These are phyloP conservation scores for Nemoura dubitans DNA, from an alignment of 2,888 invertebrate genomes.

Conservation along the genomic window DNA sequence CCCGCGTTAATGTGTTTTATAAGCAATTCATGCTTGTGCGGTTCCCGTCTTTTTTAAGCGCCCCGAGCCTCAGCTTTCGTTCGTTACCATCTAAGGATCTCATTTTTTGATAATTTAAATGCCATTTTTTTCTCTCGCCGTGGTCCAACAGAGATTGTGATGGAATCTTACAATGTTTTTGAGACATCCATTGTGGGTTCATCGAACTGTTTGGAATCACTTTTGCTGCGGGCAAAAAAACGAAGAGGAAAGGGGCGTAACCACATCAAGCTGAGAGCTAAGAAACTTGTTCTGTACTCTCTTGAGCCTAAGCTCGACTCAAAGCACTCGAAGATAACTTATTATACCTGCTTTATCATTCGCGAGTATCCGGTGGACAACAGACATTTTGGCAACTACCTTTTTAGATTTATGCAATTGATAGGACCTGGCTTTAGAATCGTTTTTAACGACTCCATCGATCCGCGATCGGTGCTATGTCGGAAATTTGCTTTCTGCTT, in stretches of 20 bases:
- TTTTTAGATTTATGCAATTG: neutral
- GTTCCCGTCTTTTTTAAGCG: neutral
- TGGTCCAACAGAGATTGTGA: constrained; percentile 17
- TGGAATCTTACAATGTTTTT: constrained; percentile 41
- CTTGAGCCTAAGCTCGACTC: neutral
- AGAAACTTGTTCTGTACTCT: constrained; percentile 30
- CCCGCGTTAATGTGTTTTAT: neutral
- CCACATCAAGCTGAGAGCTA: constrained; percentile 7
- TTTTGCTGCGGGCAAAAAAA: constrained; percentile 34
- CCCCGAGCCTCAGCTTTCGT: neutral
- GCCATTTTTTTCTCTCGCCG: neutral
- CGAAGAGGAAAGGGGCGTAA: constrained; percentile 36
- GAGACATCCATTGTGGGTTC: constrained; percentile 15
- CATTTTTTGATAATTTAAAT: constrained; percentile 13
- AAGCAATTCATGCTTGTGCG: neutral
- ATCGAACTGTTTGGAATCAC: constrained; percentile 38
- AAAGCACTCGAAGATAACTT: neutral
- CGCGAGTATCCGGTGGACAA: neutral
- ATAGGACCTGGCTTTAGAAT: neutral
- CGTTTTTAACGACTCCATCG: neutral
- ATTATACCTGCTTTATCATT: neutral
- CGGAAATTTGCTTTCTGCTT: too few relatives aligned
- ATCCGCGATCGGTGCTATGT: neutral
- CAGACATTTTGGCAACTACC: neutral
- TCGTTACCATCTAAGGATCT: neutral